A percentile compares a stretch with the other conserved stretches of the same genome.
Conservation (phyloP, 2,797 vertebrate genomes). For the Trachops cirrhosus region DNA sequence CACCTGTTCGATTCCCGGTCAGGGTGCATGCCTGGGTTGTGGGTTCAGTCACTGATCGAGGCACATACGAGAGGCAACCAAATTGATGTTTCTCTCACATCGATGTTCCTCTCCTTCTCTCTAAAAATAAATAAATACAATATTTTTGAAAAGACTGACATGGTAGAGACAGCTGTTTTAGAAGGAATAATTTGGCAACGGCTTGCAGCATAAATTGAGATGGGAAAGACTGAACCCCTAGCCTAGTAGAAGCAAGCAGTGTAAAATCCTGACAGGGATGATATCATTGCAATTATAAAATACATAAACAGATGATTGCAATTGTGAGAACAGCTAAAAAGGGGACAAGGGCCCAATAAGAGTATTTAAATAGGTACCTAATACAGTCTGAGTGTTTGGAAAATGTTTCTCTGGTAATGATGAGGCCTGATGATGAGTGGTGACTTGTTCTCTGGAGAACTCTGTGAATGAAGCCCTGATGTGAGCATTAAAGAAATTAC, state of each 20-base stretch:
- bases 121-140: not conserved
- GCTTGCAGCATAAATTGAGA: not conserved
- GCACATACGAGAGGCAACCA: not conserved
- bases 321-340: not conserved
- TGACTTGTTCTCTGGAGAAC: not conserved
- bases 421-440: not conserved
- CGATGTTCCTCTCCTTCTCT: not conserved
- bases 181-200: not conserved
- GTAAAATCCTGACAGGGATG: not conserved
- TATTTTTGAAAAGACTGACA: not conserved
- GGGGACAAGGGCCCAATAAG: not conserved
- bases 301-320: not conserved
- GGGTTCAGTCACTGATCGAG: not conserved
- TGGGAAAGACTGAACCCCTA: not conserved
- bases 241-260: not conserved
- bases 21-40: not conserved
- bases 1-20: not conserved
- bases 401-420: not conserved
- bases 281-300: not conserved
- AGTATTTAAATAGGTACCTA: not conserved
- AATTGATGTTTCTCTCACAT: not conserved
- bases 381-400: not conserved
- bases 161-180: conserved; percentile 9
- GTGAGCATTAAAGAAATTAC: not conserved
- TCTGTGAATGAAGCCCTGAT: not conserved